Conservation (phyloP, 2,113 vertebrate species). For the Scomber colias region DNA sequence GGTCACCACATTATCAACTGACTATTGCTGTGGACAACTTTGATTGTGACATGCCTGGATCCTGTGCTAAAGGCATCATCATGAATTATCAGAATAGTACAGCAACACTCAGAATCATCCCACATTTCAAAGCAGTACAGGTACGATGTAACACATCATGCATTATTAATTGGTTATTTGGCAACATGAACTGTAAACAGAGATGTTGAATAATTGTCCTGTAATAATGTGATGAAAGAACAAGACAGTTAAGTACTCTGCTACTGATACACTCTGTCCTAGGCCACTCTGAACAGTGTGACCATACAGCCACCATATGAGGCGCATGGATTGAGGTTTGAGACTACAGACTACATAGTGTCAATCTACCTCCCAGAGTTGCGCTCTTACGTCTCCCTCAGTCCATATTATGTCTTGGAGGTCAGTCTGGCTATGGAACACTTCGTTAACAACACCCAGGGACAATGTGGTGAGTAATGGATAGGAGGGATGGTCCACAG, state of each 20-base stretch:
- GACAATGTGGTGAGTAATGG: slow-evolving; percentile 82
- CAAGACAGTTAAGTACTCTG: background rate
- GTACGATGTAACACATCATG: slow-evolving; percentile 49
- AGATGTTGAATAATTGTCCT: background rate
- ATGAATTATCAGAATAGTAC: slow-evolving; percentile 70
- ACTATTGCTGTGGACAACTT: slow-evolving; percentile 82
- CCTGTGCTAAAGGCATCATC: slow-evolving; percentile 77
- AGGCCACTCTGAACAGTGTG: slow-evolving; percentile 75
- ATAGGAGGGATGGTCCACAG: background rate
- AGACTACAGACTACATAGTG: slow-evolving; percentile 58
- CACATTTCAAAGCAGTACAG: slow-evolving; percentile 24
- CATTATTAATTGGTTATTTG: background rate
- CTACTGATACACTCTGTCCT: slow-evolving; percentile 16
- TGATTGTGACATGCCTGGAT: slow-evolving; percentile 38
- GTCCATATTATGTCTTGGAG: slow-evolving; percentile 39
- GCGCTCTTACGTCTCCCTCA: slow-evolving; percentile 74
- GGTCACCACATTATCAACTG: slow-evolving; percentile 58
- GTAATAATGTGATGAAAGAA: background rate
- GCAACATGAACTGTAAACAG: background rate
- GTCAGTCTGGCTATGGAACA: slow-evolving; percentile 78
- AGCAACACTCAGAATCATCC: slow-evolving; percentile 63
- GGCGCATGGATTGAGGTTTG: slow-evolving; percentile 71
- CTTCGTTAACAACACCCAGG: slow-evolving; percentile 81
- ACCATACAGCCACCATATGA: slow-evolving; percentile 69
- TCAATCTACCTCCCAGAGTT: slow-evolving; percentile 73